Percentiles rank a stretch among this genome's conserved stretches.
Conservation (phyloP, 2,113 vertebrate species). For the Campylorhamphus procurvoides region DNA sequence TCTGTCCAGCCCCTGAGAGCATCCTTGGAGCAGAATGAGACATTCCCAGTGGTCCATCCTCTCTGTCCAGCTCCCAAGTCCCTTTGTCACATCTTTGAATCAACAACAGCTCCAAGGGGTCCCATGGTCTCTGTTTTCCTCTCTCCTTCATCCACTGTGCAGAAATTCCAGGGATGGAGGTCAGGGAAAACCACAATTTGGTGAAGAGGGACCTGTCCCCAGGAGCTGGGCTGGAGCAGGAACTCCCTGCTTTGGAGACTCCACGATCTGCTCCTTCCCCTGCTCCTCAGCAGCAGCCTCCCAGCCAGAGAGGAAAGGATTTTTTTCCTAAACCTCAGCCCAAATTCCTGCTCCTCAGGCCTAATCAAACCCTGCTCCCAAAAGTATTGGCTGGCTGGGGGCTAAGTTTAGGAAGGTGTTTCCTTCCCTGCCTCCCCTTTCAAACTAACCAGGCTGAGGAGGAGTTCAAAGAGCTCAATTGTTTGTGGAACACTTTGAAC, state of each 20-base stretch:
- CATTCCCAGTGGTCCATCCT: no score
- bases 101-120: neutral
- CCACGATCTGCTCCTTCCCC: neutral
- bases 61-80: no score
- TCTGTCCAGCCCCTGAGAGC: no score
- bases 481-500: constrained; percentile 38
- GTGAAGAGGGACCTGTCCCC: neutral
- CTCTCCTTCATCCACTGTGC: neutral
- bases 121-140: accelerated
- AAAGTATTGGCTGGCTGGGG: constrained; percentile 32
- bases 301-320: neutral
- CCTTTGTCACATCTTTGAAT: no score
- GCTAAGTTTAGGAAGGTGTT: constrained; percentile 6
- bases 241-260: neutral
- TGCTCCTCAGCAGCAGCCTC: neutral
- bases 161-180: neutral
- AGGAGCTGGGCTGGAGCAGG: neutral
- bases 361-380: neutral
- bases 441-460: constrained; percentile 27
- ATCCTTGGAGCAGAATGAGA: no score
- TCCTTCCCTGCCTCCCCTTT: constrained; percentile 38
- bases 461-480: constrained; percentile 56
- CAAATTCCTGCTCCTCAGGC: constrained; percentile 23
- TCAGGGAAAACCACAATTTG: neutral
- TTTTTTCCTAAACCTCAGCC: neutral